Base-by-base conservation (phyloP, 2,797 vertebrate genomes). In the Chanos chanos region DNA sequence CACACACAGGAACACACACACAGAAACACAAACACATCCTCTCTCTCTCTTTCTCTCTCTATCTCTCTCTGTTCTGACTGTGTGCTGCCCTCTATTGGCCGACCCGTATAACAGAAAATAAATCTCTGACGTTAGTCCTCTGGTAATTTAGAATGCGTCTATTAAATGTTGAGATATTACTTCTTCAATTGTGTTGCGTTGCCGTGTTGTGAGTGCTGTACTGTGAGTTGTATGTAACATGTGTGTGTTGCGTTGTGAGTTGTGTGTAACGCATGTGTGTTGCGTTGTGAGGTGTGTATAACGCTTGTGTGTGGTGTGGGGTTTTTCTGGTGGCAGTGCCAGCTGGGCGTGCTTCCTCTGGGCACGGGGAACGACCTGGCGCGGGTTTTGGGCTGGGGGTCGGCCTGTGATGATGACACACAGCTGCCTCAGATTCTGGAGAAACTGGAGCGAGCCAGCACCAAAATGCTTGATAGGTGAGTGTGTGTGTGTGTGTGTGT, bases 401-500 rank as follows among this genome's bases (percentile, higher is more conserved):
- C 95, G 0, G 95, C 95, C 56, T 99, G 95, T 15, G 96, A 98
- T 0, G 96, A 99, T 0, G 95, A 99, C 73, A 83, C 95, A 0
- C 96, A 97, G 75, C 91, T 99, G 43, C 96, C 95, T 0, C 94
- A 99, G 83, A 98, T 98, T 64, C 83, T 98, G 78, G 95, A 96
- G 76, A 98, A 98, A 69, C 89, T 98, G 78, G 96, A 98, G 77
- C 84, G 96, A 70, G 95, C 95, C 65, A 96, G 94, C 81, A 99
- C 95, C 49, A 98, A 98, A 88, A 98, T 98, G 95, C 68, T 98
- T 50, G 94, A 98, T 88, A 91, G 95, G 94, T 94, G 63, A 81
- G 82, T 51, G 21, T 30, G 27, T 52, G 43, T 53, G 22, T 19
- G 39, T 51, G n/a, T 12, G 21, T 39, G 19, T 18, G 12, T 2